A percentile compares a stretch with the other conserved stretches of the same genome.
phyloP scores from a whole-genome alignment of 2,888 invertebrate species.

The Drosophila dives region DNA sequence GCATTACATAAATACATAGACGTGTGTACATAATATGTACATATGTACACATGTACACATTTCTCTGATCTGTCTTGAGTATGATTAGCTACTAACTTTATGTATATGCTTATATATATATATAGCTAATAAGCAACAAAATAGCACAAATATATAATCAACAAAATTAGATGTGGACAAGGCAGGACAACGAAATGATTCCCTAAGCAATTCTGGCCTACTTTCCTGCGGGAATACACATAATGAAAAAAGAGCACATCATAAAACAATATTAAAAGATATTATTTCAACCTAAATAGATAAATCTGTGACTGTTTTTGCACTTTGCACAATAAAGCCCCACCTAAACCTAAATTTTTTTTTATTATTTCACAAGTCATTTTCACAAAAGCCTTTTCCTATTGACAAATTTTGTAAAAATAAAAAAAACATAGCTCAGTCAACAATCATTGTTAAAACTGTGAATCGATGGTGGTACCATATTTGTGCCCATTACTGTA shows the following conservation, averaged over 20 bases:
- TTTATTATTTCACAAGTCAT: background rate
- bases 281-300: background rate
- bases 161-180: background rate
- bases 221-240: background rate
- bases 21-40: background rate
- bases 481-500: background rate
- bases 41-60: background rate
- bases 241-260: background rate
- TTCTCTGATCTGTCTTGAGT: background rate
- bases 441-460: background rate
- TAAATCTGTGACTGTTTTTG: background rate
- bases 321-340: background rate
- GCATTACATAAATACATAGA: slow-evolving; percentile 38
- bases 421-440: no score
- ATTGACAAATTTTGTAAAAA: no score
- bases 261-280: background rate
- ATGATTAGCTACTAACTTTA: background rate
- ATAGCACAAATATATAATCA: background rate
- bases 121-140: background rate
- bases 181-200: background rate
- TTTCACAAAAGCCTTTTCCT: no score
- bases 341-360: background rate
- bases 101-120: background rate
- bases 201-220: background rate
- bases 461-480: background rate